phyloP scores from a whole-genome alignment of 2,113 vertebrate genomes.

The Tamias sibiricus region DNA sequence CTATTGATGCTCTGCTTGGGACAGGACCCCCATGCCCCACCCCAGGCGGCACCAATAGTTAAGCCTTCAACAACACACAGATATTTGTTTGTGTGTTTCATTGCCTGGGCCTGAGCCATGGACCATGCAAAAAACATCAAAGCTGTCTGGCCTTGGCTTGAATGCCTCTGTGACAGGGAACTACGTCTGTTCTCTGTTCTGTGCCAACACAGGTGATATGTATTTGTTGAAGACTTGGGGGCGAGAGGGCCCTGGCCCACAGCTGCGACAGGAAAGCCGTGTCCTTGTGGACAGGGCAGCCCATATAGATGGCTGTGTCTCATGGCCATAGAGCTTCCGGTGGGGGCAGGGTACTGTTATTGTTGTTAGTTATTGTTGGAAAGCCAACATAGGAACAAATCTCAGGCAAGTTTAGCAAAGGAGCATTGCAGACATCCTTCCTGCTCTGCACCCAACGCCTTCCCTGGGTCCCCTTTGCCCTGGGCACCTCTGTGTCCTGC shows the following conservation, averaged over 20 bases:
- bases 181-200: background rate
- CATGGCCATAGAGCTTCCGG: background rate
- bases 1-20: background rate
- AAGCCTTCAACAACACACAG: background rate
- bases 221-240: background rate
- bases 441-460: background rate
- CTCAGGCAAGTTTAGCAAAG: background rate
- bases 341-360: background rate
- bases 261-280: background rate
- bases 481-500: background rate
- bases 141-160: background rate
- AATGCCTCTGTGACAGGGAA: background rate
- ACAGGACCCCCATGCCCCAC: too few species aligned
- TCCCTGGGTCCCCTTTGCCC: accelerated
- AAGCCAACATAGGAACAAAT: background rate
- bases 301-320: background rate
- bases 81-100: background rate
- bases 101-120: accelerated
- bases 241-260: background rate
- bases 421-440: background rate
- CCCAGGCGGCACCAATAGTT: too few species aligned
- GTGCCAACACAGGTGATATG: background rate
- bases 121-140: background rate
- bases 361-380: too few species aligned
- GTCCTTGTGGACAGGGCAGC: background rate